Evolutionary conservation across 2,113 vertebrate genomes (phyloP).

Genomic region (Alaudala cheleensis): DNA sequence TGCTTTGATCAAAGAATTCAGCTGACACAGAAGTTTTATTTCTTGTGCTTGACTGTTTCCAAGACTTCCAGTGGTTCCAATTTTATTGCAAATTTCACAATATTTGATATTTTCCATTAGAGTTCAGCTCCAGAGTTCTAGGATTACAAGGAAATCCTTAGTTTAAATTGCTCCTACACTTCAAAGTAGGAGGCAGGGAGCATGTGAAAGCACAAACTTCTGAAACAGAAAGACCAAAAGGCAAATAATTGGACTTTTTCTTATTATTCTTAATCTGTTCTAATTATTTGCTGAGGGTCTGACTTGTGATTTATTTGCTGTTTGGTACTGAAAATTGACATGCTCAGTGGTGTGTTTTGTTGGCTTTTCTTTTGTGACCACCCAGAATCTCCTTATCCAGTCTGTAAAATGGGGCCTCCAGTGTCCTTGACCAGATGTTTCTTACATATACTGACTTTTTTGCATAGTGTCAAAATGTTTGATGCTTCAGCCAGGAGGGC

Average conservation of each 20-base stretch:
- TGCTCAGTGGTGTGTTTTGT: not conserved
- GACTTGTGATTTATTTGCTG: not conserved
- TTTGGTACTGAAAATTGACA: not conserved
- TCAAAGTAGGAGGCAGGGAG: constrained; percentile 3
- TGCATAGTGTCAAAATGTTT: constrained; percentile 12
- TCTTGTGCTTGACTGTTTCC: not conserved
- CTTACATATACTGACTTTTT: not conserved
- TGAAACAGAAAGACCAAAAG: not conserved
- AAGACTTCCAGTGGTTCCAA: not conserved
- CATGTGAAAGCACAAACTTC: not conserved
- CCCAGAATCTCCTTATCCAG: not conserved
- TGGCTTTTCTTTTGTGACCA: not conserved
- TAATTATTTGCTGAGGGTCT: not conserved
- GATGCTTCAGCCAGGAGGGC: constrained; percentile 11
- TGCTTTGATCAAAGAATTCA: constrained; percentile 35
- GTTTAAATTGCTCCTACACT: not conserved
- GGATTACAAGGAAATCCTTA: constrained; percentile 12
- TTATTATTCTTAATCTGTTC: not conserved
- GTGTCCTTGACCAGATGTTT: constrained; percentile 46
- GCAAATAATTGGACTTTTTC: not conserved
- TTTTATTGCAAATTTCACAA: constrained; percentile 23
- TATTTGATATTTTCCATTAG: not conserved
- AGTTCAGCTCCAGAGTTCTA: constrained; percentile 7
- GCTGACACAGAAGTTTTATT: constrained; percentile 25
- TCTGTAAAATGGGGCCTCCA: not conserved